Percentiles rank a stretch among this genome's conserved stretches.
Conservation (phyloP, 2,113 vertebrate species). For the Sciurus niger region DNA sequence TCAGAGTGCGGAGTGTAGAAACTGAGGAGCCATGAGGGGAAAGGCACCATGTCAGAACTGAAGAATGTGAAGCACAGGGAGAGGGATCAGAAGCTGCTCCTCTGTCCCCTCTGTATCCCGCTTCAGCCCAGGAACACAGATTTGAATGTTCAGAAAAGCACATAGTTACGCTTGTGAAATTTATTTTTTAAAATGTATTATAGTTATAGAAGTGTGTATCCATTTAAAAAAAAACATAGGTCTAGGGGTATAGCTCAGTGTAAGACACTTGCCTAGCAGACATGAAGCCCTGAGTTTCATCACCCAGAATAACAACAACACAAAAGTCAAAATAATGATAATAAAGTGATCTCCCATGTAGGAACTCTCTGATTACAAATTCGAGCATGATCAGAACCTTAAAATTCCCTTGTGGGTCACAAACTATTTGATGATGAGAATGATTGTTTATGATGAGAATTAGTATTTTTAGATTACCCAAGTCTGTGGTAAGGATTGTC, state of each 20-base stretch:
- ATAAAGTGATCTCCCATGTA: background rate
- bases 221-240: background rate
- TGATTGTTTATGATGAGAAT: background rate
- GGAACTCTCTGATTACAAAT: background rate
- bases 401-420: background rate
- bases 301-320: background rate
- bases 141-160: background rate
- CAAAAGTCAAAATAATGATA: background rate
- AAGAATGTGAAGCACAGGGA: background rate
- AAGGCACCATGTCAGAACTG: background rate
- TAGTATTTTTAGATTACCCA: background rate
- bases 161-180: background rate
- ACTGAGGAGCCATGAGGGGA: background rate
- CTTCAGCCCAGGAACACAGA: background rate
- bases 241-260: no score
- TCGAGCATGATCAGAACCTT: background rate
- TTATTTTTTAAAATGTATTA: background rate
- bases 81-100: no score
- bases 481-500: background rate
- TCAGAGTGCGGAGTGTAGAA: no score
- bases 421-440: background rate
- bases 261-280: no score
- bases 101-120: background rate
- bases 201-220: background rate
- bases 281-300: background rate